Conservation (phyloP, 1,140 invertebrate species). For the Drosophila triauraria region DNA sequence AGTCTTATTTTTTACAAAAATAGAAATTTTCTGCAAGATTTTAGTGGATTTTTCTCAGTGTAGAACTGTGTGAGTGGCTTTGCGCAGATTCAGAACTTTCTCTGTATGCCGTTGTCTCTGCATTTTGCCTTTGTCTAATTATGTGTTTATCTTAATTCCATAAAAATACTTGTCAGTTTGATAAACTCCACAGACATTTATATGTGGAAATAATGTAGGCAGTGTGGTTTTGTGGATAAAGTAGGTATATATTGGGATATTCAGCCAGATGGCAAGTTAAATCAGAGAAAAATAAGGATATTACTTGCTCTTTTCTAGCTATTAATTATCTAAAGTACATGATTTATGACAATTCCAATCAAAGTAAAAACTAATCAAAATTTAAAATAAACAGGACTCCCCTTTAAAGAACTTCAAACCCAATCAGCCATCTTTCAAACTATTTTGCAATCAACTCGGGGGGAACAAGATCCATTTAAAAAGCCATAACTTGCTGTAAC, state of each 20-base stretch:
- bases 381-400: too few relatives aligned
- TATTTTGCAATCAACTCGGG: background rate
- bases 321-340: too few relatives aligned
- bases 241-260: too few relatives aligned
- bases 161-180: conserved; percentile 59
- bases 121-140: conserved; percentile 43
- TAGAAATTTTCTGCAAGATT: background rate
- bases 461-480: background rate
- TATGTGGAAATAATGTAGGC: too few relatives aligned
- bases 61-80: conserved; percentile 27
- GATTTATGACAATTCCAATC: too few relatives aligned
- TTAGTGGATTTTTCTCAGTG: background rate
- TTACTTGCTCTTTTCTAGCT: too few relatives aligned
- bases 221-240: too few relatives aligned
- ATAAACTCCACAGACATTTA: conserved; percentile 38
- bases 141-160: conserved; percentile 74
- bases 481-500: conserved; percentile 7
- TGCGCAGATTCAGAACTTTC: conserved; percentile 6
- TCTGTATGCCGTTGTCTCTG: background rate
- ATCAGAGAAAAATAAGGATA: too few relatives aligned
- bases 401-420: background rate
- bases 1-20: background rate
- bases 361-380: too few relatives aligned
- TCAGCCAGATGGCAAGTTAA: too few relatives aligned
- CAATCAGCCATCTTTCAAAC: too few relatives aligned